These are phyloP conservation scores for Acanthis flammea DNA, from an alignment of 2,797 vertebrate genomes.

Conservation along the genomic window DNA sequence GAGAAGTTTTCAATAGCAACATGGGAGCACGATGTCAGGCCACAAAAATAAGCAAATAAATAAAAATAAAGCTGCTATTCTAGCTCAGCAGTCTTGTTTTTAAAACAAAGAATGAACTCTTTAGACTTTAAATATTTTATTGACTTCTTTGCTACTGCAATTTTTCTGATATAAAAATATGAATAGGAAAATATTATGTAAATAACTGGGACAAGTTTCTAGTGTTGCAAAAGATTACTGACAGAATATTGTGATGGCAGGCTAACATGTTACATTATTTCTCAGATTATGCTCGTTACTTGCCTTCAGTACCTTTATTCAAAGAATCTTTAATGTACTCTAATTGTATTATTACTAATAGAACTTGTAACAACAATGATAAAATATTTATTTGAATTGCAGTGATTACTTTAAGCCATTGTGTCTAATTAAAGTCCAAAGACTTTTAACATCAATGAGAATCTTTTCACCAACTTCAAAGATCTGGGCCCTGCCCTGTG, in stretches of 20 bases:
- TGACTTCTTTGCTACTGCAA: background rate
- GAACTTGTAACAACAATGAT: background rate
- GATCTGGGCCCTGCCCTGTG: background rate
- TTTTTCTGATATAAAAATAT: background rate
- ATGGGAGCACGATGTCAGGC: background rate
- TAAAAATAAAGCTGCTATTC: constrained; percentile 19
- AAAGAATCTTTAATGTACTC: background rate
- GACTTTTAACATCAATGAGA: background rate
- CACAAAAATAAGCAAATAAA: constrained; percentile 40
- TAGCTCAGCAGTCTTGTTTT: background rate
- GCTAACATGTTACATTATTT: background rate
- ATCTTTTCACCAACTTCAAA: background rate
- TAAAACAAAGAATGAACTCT: background rate
- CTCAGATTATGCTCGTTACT: background rate
- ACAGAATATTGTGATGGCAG: background rate
- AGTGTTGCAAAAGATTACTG: background rate
- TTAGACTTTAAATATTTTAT: constrained; percentile 28
- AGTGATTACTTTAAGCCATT: background rate
- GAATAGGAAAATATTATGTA: background rate
- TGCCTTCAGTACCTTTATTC: background rate
- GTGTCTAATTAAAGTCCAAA: background rate
- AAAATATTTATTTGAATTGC: background rate
- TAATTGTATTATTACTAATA: background rate
- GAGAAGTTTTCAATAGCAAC: constrained; percentile 15
- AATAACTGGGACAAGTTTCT: background rate